phyloP scores from a whole-genome alignment of 2,888 invertebrate species.

The Acrobasis consociella region DNA sequence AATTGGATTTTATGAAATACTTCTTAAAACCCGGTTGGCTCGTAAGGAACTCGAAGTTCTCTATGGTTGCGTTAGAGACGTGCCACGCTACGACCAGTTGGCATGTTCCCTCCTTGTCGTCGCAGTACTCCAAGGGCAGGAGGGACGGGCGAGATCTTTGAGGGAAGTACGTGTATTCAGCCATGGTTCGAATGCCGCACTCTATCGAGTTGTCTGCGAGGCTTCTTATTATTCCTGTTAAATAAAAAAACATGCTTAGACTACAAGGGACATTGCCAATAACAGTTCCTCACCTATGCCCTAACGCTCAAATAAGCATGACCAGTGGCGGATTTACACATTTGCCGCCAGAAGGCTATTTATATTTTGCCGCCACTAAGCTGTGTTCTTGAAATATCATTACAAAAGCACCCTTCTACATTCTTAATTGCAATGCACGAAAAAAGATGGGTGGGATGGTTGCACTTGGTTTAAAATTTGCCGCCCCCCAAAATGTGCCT shows the following conservation, averaged over 20 bases:
- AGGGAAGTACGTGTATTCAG: constrained; percentile 70
- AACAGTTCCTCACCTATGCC: too few relatives aligned
- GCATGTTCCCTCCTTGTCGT: constrained; percentile 59
- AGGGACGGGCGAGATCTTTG: constrained; percentile 39
- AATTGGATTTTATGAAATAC: constrained; percentile 54
- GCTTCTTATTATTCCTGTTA: constrained; percentile 58
- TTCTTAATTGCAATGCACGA: too few relatives aligned
- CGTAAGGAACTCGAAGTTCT: constrained; percentile 69
- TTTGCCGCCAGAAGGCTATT: too few relatives aligned
- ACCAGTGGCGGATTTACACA: too few relatives aligned
- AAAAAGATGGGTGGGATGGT: too few relatives aligned
- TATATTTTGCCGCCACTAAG: too few relatives aligned
- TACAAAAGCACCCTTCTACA: too few relatives aligned
- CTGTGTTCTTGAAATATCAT: too few relatives aligned
- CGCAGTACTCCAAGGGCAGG: constrained; percentile 67
- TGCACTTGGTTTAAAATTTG: too few relatives aligned
- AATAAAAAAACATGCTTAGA: constrained; percentile 9
- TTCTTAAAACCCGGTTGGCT: constrained; percentile 62
- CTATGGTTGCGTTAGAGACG: constrained; percentile 61
- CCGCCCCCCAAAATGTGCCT: too few relatives aligned
- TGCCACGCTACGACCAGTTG: constrained; percentile 71
- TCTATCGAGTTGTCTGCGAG: constrained; percentile 54
- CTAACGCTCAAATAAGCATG: too few relatives aligned
- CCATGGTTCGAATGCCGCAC: constrained; percentile 61
- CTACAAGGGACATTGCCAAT: too few relatives aligned